Evolutionary conservation across 2,113 vertebrate species (phyloP).

Genomic region (Macquaria ambigua): DNA sequence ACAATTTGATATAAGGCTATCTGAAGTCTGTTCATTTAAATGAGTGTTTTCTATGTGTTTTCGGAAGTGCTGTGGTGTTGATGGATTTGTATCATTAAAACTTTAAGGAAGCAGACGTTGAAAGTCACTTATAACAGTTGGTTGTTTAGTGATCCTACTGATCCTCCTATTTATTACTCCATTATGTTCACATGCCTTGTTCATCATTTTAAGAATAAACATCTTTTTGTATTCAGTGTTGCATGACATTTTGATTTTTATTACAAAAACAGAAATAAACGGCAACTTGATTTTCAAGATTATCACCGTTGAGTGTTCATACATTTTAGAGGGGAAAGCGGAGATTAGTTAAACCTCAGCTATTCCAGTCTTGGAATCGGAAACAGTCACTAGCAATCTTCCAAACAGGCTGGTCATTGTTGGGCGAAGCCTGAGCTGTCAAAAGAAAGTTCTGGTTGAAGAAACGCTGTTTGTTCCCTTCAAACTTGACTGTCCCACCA

Average conservation of each 20-base stretch:
- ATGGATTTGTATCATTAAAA: constrained; percentile 26
- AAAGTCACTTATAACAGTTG: constrained; percentile 53
- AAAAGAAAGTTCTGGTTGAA: constrained; percentile 98
- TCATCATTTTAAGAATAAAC: constrained; percentile 77
- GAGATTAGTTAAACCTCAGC: constrained; percentile 70
- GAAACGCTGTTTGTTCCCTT: constrained; percentile 94
- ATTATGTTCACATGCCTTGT: constrained; percentile 64
- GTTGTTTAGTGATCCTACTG: constrained; percentile 55
- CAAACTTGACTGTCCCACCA: constrained; percentile 94
- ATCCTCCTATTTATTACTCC: constrained; percentile 81
- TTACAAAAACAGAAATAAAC: constrained; percentile 30
- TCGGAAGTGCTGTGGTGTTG: constrained; percentile 35
- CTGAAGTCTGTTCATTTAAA: constrained; percentile 35
- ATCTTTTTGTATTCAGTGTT: constrained; percentile 63
- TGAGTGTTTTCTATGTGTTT: constrained; percentile 66
- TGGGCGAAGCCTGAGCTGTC: constrained; percentile 91
- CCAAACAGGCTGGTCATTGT: constrained; percentile 93
- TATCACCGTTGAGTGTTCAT: neutral
- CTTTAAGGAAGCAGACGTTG: constrained; percentile 5
- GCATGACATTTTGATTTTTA: constrained; percentile 38
- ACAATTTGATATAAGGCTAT: constrained; percentile 29
- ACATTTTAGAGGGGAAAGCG: neutral
- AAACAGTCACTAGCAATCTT: constrained; percentile 98
- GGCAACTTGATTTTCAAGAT: neutral
- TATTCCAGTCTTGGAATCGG: constrained; percentile 96